Evolutionary conservation across 1,140 invertebrate species (phyloP), one percentile per base, ranked within the genome.

Genomic region (Lineus longissimus): DNA sequence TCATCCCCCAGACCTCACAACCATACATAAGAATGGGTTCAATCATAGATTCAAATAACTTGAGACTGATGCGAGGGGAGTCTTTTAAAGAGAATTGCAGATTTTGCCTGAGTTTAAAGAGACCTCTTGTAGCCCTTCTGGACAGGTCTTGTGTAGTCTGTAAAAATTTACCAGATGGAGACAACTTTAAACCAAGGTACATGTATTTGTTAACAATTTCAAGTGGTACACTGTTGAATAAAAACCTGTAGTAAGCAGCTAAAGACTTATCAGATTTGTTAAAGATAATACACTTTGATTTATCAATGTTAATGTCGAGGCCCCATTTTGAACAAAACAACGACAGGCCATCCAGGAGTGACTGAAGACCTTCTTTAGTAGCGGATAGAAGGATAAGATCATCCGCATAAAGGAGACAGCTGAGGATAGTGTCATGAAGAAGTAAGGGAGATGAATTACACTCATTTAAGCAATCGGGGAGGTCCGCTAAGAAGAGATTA

Each of bases 401-500:
- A 43, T 43, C 40, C 11, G 19, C 40, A 19, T 43, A 43, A 11
- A 43, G 11, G 11, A 43, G 40, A 43, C 40, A 43, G 11, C 11
- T 13, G 11, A 43, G 40, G 11, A 19, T 11, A 13, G 19, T 43
- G 40, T 43, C 40, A 19, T 43, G 40, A 11, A 43, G 11, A 11
- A 13, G 11, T 13, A 43, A 11, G 19, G 40, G 40, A n/a, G n/a
- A n/a, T n/a, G n/a, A n/a, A 43, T 43, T 19, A 43, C 40, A 43
- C n/a, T n/a, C n/a, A n/a, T n/a, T n/a, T n/a, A n/a, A n/a, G n/a
- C n/a, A 1, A n/a, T 23, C 2, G 1, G 43, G 23, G n/a, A 1
- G 23, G n/a, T 59, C 36, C 40, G 40, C 51, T 30, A 45, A 45
- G 22, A 59, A 59, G 23, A 59, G 33, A 30, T 45, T 30, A 27